phyloP scores from a whole-genome alignment of 2,888 invertebrate genomes.

The Tetragonisca angustula region DNA sequence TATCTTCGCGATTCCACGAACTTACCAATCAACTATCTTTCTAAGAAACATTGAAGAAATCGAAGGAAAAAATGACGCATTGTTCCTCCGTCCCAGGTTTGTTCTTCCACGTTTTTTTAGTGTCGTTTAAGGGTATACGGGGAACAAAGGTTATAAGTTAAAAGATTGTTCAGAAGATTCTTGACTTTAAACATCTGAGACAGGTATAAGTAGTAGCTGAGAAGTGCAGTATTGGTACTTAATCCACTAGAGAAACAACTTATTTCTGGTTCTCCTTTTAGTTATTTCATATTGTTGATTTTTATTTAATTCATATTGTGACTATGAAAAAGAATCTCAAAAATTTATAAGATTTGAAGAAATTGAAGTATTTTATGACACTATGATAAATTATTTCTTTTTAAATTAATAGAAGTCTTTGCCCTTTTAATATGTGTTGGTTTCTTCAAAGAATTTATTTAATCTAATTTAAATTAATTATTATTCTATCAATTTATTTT shows the following conservation, averaged over 20 bases:
- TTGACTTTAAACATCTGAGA: constrained; percentile 29
- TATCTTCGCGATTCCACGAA: constrained; percentile 38
- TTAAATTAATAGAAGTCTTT: too few species aligned
- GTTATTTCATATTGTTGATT: too few species aligned
- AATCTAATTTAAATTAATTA: too few species aligned
- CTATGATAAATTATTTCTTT: too few species aligned
- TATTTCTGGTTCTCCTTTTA: too few species aligned
- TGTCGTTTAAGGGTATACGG: constrained; percentile 9
- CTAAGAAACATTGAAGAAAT: constrained; percentile 37
- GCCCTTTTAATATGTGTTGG: too few species aligned
- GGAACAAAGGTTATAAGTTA: constrained; percentile 33
- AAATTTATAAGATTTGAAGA: not conserved
- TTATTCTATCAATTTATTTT: too few species aligned
- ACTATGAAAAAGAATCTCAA: too few species aligned
- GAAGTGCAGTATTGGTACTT: not conserved
- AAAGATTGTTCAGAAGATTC: constrained; percentile 48
- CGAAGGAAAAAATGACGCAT: constrained; percentile 33
- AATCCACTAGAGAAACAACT: too few species aligned
- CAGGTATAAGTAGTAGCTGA: constrained; percentile 8
- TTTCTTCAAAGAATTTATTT: too few species aligned
- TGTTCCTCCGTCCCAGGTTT: constrained; percentile 30
- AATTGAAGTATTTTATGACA: too few species aligned
- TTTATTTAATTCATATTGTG: too few species aligned
- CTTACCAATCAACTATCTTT: constrained; percentile 36
- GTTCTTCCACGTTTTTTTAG: constrained; percentile 37